Base-by-base conservation (phyloP, 2,888 invertebrate species). In the Chaetoderma sp. region DNA sequence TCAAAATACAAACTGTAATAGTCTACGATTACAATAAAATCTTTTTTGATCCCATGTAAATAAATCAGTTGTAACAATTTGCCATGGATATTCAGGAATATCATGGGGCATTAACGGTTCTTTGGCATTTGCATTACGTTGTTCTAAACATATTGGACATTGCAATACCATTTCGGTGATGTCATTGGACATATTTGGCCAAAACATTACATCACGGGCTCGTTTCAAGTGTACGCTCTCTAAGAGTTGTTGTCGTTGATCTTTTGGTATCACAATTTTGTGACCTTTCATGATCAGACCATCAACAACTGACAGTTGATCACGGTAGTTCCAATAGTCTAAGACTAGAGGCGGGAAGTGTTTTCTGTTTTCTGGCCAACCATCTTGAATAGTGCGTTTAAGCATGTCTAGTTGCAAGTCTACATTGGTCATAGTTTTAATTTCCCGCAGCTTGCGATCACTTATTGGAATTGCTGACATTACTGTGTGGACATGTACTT, bases 21-120 rank as follows among this genome's bases (percentile, higher is more conserved):
- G 49, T 70, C 65, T 18, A 72, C 68, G 0, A 59, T 36, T 4
- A 73, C 49, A 13, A 70, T 6, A 56, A 59, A 67, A 33, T 65
- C 60, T 13, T 66, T 71, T n/a, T n/a, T n/a, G n/a, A n/a, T n/a
- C n/a, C n/a, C n/a, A n/a, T n/a, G n/a, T n/a, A n/a, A n/a, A n/a
- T 16, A 69, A 36, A 56, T 70, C 73, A 28, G 70, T 67, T 6
- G 63, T 68, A 54, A 68, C 65, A 23, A 39, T 54, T 63, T 71
- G 61, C 68, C 64, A 70, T 39, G 68, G 73, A 16, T 61, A 49
- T 5, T 60, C 42, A 18, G 73, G 73, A n/a, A 70, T 57, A n/a
- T 52, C 36, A 21, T 65, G 63, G 1, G 64, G 52, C 4, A 21
- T 58, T 8, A 67, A 23, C 0, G 71, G 67, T 60, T 66, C 67